A percentile compares a stretch with the other conserved stretches of the same genome.
phyloP scores from a whole-genome alignment of 2,797 vertebrate species.

The Champsocephalus esox region DNA sequence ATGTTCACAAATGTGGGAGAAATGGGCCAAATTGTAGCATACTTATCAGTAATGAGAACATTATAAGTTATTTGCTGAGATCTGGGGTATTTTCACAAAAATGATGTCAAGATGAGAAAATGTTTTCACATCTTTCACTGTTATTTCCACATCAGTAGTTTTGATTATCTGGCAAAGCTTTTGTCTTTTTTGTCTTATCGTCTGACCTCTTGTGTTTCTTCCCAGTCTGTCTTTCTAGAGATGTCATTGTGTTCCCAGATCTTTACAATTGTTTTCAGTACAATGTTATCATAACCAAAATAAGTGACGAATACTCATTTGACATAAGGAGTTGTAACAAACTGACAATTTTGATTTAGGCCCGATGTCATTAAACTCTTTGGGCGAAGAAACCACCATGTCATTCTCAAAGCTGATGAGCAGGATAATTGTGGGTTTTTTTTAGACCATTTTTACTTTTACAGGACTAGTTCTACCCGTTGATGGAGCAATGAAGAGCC shows the following conservation, averaged over 20 bases:
- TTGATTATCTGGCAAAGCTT: not conserved
- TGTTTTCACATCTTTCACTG: no score
- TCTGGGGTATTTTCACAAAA: not conserved
- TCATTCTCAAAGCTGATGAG: not conserved
- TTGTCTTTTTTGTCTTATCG: not conserved
- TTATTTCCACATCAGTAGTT: not conserved
- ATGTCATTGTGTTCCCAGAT: not conserved
- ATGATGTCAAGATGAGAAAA: not conserved
- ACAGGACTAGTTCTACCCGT: not conserved
- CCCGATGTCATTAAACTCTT: not conserved
- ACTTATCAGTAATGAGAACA: not conserved
- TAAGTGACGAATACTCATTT: not conserved
- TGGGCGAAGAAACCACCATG: not conserved
- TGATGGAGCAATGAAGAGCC: constrained; percentile 1
- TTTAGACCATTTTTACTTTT: not conserved
- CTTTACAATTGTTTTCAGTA: not conserved
- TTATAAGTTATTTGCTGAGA: constrained; percentile 4
- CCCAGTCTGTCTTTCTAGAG: not conserved
- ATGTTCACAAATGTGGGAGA: no score
- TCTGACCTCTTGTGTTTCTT: not conserved
- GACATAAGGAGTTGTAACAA: not conserved
- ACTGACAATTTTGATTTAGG: not conserved
- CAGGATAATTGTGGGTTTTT: not conserved
- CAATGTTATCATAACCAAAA: constrained; percentile 8
- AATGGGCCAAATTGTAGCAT: not conserved